Conservation (phyloP, 2,797 vertebrate species). For the Urosaurus nigricauda region DNA sequence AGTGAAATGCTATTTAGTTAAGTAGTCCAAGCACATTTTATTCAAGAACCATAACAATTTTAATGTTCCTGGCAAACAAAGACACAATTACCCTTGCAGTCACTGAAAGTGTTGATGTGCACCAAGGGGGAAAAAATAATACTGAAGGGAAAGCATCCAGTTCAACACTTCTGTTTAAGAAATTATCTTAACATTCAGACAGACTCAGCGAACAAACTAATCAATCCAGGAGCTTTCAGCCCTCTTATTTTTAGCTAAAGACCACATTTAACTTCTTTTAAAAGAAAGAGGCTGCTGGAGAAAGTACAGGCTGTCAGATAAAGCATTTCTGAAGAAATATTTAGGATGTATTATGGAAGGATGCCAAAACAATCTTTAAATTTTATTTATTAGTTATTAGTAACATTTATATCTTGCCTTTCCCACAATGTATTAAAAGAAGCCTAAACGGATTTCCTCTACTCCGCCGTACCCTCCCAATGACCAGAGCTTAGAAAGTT, state of each 20-base stretch:
- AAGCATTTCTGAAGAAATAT: background rate
- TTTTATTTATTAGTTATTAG: background rate
- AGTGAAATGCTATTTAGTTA: constrained; percentile 42
- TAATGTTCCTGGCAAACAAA: constrained; percentile 67
- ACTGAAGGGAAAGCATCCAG: constrained; percentile 33
- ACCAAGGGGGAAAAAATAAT: background rate
- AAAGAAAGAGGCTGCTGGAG: background rate
- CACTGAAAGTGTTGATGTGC: constrained; percentile 40
- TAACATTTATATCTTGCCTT: background rate
- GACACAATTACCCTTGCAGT: constrained; percentile 65
- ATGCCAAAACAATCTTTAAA: background rate
- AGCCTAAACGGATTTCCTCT: background rate
- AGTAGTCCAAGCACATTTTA: constrained; percentile 58
- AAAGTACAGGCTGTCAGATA: background rate
- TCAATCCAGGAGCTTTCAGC: constrained; percentile 14
- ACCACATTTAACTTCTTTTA: background rate
- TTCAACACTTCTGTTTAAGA: constrained; percentile 40
- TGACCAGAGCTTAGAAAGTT: background rate
- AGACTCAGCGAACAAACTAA: constrained; percentile 18
- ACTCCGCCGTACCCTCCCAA: background rate
- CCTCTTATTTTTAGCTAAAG: constrained; percentile 11
- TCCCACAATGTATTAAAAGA: background rate
- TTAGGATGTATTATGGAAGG: background rate
- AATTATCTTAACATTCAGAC: constrained; percentile 31
- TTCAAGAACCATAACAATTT: constrained; percentile 63